Evolutionary conservation across 2,113 vertebrate species (phyloP).

Genomic region (Penelope pileata): DNA sequence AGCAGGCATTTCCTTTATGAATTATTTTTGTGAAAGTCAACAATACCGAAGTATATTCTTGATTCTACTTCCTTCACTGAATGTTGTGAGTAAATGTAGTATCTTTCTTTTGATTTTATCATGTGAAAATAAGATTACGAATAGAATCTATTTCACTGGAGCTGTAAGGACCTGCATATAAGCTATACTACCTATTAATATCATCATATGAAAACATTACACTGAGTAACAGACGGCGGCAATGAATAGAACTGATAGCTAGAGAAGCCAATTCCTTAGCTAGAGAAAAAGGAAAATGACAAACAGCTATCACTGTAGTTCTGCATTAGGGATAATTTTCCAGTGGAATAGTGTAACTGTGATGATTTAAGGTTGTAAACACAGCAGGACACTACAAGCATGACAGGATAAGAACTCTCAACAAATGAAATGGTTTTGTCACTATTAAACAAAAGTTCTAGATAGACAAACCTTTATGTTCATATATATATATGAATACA

Average conservation of each 20-base stretch:
- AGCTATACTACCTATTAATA: neutral
- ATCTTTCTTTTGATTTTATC: neutral
- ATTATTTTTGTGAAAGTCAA: neutral
- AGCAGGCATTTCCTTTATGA: neutral
- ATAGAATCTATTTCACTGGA: neutral
- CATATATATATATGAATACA: neutral
- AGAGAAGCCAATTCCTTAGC: neutral
- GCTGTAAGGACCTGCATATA: neutral
- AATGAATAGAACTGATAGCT: neutral
- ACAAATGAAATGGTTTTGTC: neutral
- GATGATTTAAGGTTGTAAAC: neutral
- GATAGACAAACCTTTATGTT: neutral
- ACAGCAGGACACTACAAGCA: neutral
- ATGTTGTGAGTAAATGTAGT: neutral
- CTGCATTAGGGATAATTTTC: neutral
- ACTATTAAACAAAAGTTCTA: neutral
- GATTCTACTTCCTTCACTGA: neutral
- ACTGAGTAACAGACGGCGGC: neutral
- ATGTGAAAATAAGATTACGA: neutral
- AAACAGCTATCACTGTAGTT: neutral
- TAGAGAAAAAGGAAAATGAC: neutral
- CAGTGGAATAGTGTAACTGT: neutral
- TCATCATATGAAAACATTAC: neutral
- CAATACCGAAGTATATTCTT: neutral
- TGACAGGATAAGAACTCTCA: neutral